Percentiles rank a stretch among this genome's conserved stretches.
Evolutionary conservation across 2,113 vertebrate species (phyloP).

Genomic region (human): DNA sequence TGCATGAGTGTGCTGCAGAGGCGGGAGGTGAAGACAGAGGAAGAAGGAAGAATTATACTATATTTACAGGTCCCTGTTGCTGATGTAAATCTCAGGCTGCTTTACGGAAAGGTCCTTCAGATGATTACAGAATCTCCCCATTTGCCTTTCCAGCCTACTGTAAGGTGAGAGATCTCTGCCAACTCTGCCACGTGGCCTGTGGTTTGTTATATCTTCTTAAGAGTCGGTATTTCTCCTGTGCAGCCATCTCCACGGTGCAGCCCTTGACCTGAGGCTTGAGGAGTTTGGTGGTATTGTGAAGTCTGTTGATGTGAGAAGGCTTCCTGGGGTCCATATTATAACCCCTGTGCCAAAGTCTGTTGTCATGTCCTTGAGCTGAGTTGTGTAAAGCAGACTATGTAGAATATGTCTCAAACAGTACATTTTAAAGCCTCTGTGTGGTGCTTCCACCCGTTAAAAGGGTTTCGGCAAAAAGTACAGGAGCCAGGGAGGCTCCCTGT

Average conservation of each 20-base stretch:
- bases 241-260: background rate
- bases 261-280: background rate
- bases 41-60: background rate
- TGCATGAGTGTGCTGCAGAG: background rate
- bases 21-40: background rate
- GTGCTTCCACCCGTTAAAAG: background rate
- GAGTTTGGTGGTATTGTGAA: background rate
- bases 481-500: background rate
- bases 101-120: background rate
- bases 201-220: background rate
- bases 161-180: background rate
- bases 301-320: background rate
- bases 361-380: background rate
- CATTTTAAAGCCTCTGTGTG: background rate
- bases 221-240: background rate
- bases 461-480: background rate
- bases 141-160: background rate
- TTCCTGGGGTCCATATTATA: background rate
- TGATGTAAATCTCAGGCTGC: background rate
- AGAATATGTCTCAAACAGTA: background rate
- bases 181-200: background rate
- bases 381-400: background rate
- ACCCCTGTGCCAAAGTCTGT: background rate
- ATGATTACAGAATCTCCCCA: background rate
- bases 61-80: background rate